Percentiles rank a stretch among this genome's conserved stretches.
Evolutionary conservation across 2,113 vertebrate genomes (phyloP).

Genomic region (Aptenodytes forsteri): DNA sequence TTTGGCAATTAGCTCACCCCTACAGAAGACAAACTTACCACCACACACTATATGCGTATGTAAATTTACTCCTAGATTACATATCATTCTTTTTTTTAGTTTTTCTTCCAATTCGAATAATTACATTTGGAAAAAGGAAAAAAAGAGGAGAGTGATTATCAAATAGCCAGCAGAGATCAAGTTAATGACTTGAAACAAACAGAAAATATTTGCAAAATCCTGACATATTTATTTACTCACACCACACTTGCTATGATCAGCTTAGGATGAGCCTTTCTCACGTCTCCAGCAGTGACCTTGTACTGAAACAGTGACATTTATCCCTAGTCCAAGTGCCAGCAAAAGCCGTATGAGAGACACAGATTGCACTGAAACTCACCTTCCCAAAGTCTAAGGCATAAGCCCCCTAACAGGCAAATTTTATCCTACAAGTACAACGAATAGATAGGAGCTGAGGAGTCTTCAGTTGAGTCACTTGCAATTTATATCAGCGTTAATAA

Average conservation of each 20-base stretch:
- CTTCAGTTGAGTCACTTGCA: neutral
- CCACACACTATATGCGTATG: neutral
- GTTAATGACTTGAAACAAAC: neutral
- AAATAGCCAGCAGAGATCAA: neutral
- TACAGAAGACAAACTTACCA: neutral
- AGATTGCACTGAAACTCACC: neutral
- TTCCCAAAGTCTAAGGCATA: neutral
- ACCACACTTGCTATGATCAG: neutral
- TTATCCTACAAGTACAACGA: neutral
- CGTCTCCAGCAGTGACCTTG: neutral
- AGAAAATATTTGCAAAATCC: neutral
- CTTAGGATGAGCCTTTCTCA: neutral
- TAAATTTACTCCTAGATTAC: neutral
- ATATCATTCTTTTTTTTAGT: neutral
- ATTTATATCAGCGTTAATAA: neutral
- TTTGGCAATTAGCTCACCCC: neutral
- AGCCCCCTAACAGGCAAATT: neutral
- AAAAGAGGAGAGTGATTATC: neutral
- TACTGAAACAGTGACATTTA: neutral
- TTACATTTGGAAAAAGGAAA: neutral
- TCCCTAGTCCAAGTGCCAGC: neutral
- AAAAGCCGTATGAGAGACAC: neutral
- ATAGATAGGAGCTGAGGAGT: neutral
- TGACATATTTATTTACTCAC: neutral
- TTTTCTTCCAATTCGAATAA: neutral